Conservation (phyloP, 2,113 vertebrate species). For the Cynocephalus volans region DNA sequence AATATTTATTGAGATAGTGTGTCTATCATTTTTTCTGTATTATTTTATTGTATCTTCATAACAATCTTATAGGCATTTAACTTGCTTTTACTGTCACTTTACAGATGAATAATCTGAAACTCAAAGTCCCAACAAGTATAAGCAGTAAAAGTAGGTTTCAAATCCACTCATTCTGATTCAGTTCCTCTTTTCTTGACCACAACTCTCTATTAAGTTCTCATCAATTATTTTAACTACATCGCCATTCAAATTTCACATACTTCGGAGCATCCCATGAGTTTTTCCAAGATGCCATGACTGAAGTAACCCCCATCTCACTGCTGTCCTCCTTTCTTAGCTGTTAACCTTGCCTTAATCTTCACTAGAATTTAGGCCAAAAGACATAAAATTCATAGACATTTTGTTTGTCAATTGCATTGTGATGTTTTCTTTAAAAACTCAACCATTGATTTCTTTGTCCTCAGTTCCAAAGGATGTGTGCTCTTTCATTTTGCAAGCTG, state of each 20-base stretch:
- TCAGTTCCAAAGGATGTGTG: not conserved
- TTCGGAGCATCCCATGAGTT: not conserved
- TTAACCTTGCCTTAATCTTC: not conserved
- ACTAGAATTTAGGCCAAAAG: not conserved
- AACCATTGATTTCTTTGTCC: not conserved
- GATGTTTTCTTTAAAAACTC: not conserved
- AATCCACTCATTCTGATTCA: not conserved
- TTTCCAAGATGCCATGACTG: not conserved
- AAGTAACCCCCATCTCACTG: not conserved
- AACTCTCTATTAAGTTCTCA: not conserved
- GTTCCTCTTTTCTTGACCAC: not conserved
- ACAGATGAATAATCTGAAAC: not conserved
- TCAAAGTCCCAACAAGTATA: constrained; percentile 6
- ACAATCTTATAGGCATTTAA: not conserved
- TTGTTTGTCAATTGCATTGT: not conserved
- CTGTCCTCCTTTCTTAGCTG: not conserved
- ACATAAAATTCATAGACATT: not conserved
- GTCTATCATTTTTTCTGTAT: not conserved
- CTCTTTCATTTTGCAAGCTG: not conserved
- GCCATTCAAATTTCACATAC: not conserved
- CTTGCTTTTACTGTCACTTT: not conserved
- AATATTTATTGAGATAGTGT: not conserved
- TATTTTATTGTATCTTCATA: not conserved
- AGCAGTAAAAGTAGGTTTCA: not conserved
- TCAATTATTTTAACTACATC: not conserved